These are phyloP conservation scores for Gavia stellata DNA, from an alignment of 2,113 vertebrate species.

Conservation along the genomic window DNA sequence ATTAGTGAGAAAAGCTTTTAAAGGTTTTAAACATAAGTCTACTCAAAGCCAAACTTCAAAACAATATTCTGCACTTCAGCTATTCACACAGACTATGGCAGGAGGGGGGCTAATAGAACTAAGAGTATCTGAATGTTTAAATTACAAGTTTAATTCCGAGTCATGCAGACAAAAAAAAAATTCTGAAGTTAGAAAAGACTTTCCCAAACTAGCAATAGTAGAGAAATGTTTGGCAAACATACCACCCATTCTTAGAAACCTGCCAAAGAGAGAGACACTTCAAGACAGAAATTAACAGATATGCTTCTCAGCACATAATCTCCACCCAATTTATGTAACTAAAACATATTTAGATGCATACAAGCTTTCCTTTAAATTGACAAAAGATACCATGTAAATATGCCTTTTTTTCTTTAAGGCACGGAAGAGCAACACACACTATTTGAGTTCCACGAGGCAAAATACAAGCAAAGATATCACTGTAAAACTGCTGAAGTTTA, in stretches of 20 bases:
- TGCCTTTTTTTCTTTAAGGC: neutral
- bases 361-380: neutral
- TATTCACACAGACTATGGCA: neutral
- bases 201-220: neutral
- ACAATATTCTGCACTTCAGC: neutral
- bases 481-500: neutral
- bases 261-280: neutral
- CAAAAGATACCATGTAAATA: neutral
- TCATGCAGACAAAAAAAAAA: neutral
- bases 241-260: neutral
- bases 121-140: neutral
- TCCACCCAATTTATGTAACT: neutral
- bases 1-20: neutral
- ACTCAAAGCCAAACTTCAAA: neutral
- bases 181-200: neutral
- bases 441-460: neutral
- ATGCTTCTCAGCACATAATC: neutral
- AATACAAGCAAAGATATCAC: neutral
- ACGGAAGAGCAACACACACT: neutral
- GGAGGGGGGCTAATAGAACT: neutral
- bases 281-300: neutral
- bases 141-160: neutral
- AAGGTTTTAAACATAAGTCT: neutral
- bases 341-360: neutral
- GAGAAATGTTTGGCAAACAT: neutral